Evolutionary conservation across 2,888 invertebrate species (phyloP).

Genomic region (Rambutsinella grinnellia): DNA sequence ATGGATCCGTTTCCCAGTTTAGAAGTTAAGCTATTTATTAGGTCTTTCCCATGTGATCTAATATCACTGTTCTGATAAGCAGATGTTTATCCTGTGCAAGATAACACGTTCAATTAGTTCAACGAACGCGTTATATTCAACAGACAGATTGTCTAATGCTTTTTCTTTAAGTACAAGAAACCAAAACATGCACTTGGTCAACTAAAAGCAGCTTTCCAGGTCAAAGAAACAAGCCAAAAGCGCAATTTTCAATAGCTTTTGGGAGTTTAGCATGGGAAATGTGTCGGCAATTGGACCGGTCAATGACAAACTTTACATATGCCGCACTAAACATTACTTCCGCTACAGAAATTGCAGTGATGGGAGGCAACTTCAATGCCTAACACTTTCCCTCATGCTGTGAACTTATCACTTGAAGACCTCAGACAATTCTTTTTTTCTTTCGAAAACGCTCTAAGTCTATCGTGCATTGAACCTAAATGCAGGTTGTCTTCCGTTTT

Average conservation of each 20-base stretch:
- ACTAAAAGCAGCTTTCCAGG: neutral
- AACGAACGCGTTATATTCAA: slow-evolving; percentile 6
- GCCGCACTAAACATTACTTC: too few species aligned
- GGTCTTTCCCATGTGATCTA: neutral
- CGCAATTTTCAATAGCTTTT: too few species aligned
- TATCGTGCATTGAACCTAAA: slow-evolving; percentile 44
- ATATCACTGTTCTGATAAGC: neutral
- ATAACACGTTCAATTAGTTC: slow-evolving; percentile 1
- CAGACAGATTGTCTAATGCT: neutral
- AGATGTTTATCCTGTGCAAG: neutral
- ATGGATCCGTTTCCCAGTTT: neutral
- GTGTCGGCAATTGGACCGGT: too few species aligned
- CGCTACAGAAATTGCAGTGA: neutral
- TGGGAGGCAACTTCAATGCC: neutral
- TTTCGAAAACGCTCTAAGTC: slow-evolving; percentile 3
- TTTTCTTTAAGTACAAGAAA: neutral
- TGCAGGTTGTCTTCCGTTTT: slow-evolving; percentile 43
- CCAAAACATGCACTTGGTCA: neutral
- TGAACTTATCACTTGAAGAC: slow-evolving; percentile 10
- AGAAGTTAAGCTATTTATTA: neutral
- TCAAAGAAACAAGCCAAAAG: neutral
- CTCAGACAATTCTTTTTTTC: slow-evolving; percentile 46
- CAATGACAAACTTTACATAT: too few species aligned
- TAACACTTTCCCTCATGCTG: neutral
- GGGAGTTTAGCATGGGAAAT: too few species aligned